phyloP scores from a whole-genome alignment of 2,888 invertebrate species.

The Gymnosoma rotundatum region DNA sequence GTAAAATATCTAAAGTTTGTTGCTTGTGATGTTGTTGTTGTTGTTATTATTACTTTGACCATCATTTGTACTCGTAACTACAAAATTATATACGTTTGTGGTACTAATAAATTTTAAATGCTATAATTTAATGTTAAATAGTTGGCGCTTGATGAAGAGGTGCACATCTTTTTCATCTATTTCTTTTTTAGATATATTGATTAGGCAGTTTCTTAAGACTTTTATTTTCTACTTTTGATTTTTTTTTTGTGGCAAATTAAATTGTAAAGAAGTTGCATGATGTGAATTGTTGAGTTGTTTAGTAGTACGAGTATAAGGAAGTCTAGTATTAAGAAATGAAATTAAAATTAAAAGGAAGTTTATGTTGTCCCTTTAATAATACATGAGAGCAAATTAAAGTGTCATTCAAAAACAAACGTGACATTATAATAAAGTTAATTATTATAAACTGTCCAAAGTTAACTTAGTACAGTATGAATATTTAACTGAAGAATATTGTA shows the following conservation, averaged over 20 bases:
- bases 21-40: constrained; percentile 21
- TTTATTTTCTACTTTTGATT: too few relatives aligned
- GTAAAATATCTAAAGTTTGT: constrained; percentile 4
- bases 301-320: constrained; percentile 26
- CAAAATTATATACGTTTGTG: constrained; percentile 62
- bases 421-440: constrained; percentile 6
- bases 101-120: constrained; percentile 68
- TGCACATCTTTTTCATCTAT: constrained; percentile 1
- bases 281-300: not conserved
- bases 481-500: too few relatives aligned
- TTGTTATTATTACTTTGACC: constrained; percentile 42
- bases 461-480: not conserved
- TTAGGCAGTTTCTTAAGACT: not conserved
- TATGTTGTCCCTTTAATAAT: constrained; percentile 38
- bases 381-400: constrained; percentile 44
- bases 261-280: not conserved
- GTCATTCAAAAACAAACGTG: constrained; percentile 38
- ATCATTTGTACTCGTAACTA: constrained; percentile 56
- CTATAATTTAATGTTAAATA: constrained; percentile 71
- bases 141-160: constrained; percentile 53
- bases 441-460: not conserved
- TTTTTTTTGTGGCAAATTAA: not conserved
- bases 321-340: constrained; percentile 23
- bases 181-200: constrained; percentile 3
- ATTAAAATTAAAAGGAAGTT: constrained; percentile 30